Conservation (phyloP, 2,113 vertebrate genomes). For the Narcine bancroftii region DNA sequence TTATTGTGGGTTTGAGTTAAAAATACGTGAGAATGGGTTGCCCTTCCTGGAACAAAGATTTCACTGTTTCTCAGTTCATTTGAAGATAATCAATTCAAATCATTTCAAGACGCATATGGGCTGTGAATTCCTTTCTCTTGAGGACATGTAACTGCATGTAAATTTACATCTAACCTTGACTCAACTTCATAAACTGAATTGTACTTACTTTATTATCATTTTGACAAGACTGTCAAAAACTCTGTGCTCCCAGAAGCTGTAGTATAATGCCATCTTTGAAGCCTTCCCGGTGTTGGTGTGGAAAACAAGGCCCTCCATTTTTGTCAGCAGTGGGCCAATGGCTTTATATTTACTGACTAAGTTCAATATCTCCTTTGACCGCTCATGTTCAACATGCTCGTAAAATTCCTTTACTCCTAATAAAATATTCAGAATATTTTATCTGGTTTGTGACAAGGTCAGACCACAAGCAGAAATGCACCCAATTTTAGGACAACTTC, state of each 20-base stretch:
- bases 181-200: background rate
- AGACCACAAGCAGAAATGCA: background rate
- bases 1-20: no score
- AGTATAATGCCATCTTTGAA: slow-evolving; percentile 67
- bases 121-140: no score
- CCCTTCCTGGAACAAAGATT: no score
- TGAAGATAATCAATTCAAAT: no score
- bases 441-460: background rate
- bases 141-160: no score
- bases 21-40: no score
- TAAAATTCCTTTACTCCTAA: slow-evolving; percentile 80
- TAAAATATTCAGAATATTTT: slow-evolving; percentile 24
- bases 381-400: slow-evolving; percentile 65
- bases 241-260: slow-evolving; percentile 73
- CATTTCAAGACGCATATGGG: no score
- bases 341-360: slow-evolving; percentile 68
- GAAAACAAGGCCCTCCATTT: slow-evolving; percentile 68
- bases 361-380: slow-evolving; percentile 58
- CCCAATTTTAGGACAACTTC: background rate
- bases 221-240: slow-evolving; percentile 66
- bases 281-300: slow-evolving; percentile 72
- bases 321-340: slow-evolving; percentile 69
- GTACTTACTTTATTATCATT: slow-evolving; percentile 74
- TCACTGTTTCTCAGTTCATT: no score
- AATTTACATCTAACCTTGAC: background rate